Conservation (phyloP, 2,113 vertebrate genomes). For the Tychaedon coryphoeus region DNA sequence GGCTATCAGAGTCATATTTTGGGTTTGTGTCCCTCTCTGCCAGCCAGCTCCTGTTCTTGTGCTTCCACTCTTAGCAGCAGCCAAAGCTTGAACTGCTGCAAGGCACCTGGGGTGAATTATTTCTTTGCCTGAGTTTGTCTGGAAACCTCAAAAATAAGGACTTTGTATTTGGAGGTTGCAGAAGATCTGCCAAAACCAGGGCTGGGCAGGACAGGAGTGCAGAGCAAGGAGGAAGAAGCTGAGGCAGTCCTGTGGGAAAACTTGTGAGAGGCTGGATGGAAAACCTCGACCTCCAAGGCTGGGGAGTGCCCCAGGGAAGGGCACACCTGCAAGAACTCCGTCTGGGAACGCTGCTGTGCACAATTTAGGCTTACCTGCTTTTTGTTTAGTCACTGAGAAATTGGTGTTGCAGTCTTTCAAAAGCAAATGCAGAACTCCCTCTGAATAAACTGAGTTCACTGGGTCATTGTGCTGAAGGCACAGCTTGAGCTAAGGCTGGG, state of each 20-base stretch:
- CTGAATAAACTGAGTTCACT: not conserved
- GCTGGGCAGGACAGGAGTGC: not conserved
- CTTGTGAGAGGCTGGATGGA: not conserved
- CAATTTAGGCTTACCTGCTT: not conserved
- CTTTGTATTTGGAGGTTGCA: not conserved
- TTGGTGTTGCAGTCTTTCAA: not conserved
- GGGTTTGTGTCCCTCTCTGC: not conserved
- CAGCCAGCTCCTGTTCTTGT: not conserved
- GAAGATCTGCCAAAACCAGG: not conserved
- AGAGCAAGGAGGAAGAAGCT: not conserved
- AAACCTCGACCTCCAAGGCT: not conserved
- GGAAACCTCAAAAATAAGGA: not conserved
- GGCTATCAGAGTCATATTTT: accelerated
- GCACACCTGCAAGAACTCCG: accelerated
- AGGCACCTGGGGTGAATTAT: not conserved
- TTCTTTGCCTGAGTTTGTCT: not conserved
- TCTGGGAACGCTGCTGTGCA: accelerated
- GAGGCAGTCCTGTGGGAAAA: not conserved
- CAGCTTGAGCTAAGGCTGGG: not conserved
- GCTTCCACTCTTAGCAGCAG: not conserved
- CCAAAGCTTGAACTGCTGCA: not conserved
- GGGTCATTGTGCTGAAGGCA: not conserved
- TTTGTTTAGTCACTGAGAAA: not conserved
- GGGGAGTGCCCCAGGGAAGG: not conserved
- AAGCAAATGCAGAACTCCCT: not conserved